Evolutionary conservation across 37 sponge, comb jelly and placozoan genomes (phyloP), one percentile per base, ranked within the genome.

Genomic region (Axinella damicornis): DNA sequence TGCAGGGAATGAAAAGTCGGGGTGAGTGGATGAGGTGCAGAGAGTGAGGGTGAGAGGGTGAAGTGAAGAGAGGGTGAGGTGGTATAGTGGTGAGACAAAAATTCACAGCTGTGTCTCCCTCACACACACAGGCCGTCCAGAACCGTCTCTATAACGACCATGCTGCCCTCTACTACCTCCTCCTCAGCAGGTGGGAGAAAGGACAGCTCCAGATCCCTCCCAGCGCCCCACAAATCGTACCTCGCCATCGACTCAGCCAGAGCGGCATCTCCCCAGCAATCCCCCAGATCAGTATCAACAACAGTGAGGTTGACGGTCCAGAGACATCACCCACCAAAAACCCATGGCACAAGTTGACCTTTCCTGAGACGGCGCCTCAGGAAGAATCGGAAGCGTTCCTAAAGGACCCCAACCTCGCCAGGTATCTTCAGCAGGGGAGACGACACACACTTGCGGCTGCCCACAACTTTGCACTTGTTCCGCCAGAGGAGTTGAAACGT

Each of bases 121-220:
- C 69, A 68, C 34, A 68, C 31, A 68, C 34, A 68, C 73, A 95
- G 96, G 83, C 94, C 72, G 91, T 95, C 9, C 73, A 70, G 27
- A 77, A 85, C 60, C 67, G 86, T 66, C 17, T 64, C 55, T 95
- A 90, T 73, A 61, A 95, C 57, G 91, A 92, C 65, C 36, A 76
- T 18, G 90, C 96, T 35, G 96, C 94, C 18, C 34, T 90, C 22
- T 95, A 92, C 77, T 92, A 89, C 69, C 83, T 92, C 11, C 81
- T 95, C n/a, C 70, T 92, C 24, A 87, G 77, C 72, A 89, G 83
- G 75, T 89, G 86, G 81, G 86, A 76, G 58, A 82, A 66, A 28
- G 84, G 88, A 12, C 69, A 83, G 31, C 84, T 90, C 27, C 65
- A 66, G 21, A 41, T 81, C 18, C 71, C 78, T 5, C 55, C 52